Evolutionary conservation across 2,113 vertebrate species (phyloP).

Genomic region (Spilogale gracilis): DNA sequence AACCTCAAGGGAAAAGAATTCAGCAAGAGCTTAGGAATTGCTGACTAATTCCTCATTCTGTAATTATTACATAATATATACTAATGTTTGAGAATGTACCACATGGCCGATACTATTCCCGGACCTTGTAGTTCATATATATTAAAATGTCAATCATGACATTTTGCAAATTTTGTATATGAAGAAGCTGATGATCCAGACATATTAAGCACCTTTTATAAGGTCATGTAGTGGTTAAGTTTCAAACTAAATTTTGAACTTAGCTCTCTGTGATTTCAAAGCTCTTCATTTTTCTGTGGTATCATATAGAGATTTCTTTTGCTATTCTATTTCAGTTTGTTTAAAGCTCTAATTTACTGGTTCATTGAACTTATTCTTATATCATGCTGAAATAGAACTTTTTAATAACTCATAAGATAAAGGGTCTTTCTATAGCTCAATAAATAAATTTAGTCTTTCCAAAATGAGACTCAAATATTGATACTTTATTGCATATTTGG

Average conservation of each 20-base stretch:
- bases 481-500: neutral
- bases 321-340: neutral
- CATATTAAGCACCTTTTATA: neutral
- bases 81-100: neutral
- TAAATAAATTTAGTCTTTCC: neutral
- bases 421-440: neutral
- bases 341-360: neutral
- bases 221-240: neutral
- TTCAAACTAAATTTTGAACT: neutral
- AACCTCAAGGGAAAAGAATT: neutral
- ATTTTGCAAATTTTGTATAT: neutral
- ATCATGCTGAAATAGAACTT: neutral
- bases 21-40: neutral
- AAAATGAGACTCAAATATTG: neutral
- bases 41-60: neutral
- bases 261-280: neutral
- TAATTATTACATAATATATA: neutral
- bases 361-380: slow-evolving; percentile 16
- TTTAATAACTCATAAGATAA: neutral
- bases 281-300: neutral
- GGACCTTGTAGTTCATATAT: accelerated
- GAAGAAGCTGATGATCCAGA: neutral
- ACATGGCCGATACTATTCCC: neutral
- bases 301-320: neutral
- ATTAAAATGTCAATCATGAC: neutral